Evolutionary conservation across 2,113 vertebrate genomes (phyloP), one percentile per base, ranked within the genome.

Genomic region (Nipponia nippon): DNA sequence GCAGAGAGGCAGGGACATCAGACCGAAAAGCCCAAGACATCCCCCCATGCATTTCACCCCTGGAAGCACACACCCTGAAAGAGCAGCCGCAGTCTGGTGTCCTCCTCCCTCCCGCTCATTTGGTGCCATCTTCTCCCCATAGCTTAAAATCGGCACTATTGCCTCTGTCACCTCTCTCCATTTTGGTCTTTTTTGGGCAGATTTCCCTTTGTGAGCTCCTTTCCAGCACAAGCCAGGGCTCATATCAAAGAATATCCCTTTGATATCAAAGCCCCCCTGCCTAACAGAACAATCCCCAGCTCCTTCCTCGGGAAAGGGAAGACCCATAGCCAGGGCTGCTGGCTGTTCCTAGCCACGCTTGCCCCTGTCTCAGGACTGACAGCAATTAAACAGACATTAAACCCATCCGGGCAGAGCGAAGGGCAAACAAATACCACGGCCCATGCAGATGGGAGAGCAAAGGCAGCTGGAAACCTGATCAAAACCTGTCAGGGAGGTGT

Each of bases 401-500:
- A 69, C 6, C 40, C 36, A 27, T 6, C 50, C 32, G 18, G 44
- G 36, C 55, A 71, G 77, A 79, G 79, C 2, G 2, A 32, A 65
- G 55, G 29, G n/a, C 42, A 22, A 26, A 34, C 29, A n/a, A 73
- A 44, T 12, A 27, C 17, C 47, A 18, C 16, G 2, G 0, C 4
- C 55, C 19, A 0, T 1, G 29, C 46, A 56, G 38, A 17, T 1
- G 25, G 67, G 19, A 87, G 53, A 6, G 55, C 19, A 2, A 34
- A 42, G 2, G 4, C 32, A 20, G 29, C 81, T 36, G 77, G 38
- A 34, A 75, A 30, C 21, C 23, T 1, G 65, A 53, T 22, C 9
- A 4, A 53, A 83, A 13, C 14, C 46, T 40, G 23, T 6, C 13
- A 4, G 71, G 67, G 47, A 62, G 11, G n/a, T 3, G 25, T 11